Base-by-base conservation (phyloP, 2,113 vertebrate genomes). In the Pipra filicauda region DNA sequence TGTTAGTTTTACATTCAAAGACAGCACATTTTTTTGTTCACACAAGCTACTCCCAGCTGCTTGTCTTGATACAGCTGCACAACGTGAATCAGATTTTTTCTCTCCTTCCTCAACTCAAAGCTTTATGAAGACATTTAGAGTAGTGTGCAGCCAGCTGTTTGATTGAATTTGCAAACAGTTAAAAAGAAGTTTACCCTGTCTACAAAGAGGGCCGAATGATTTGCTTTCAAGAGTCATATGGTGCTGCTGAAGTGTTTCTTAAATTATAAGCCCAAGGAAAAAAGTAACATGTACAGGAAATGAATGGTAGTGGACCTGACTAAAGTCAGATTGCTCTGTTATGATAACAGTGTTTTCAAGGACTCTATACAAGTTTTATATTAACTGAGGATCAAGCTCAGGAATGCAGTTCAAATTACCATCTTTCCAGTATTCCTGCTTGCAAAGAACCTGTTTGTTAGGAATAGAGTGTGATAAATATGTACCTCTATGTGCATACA, bases 161-260 rank as follows among this genome's bases (percentile, higher is more conserved):
- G 57, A 65, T 0, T 88, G 80, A 84, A 81, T 94, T 55, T 92
- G 77, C 80, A 83, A 84, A 93, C 72, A 91, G 79, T 55, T 81
- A 35, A 37, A 76, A 69, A 92, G 54, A 76, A 55, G 75, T 82
- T 84, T 91, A 57, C 35, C 5, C 27, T 49, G 2, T 52, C 69
- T 86, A 33, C 64, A 81, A 46, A 79, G 48, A 51, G 48, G 37
- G 27, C 22, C 59, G 73, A 85, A 16, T n/a, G 28, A 73, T 65
- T 85, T 83, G 43, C 55, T 91, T 81, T 92, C 61, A 84, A 16
- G 55, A 80, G 67, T 84, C 59, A 51, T 3, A 12, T 75, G 51
- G n/a, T 91, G 93, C 80, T 72, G 7, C 86, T 74, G 59, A 94
- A 84, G 51, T 58, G 57, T 85, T 93, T 93, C 71, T 89, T 77